Evolutionary conservation across 2,113 vertebrate genomes (phyloP), one percentile per base, ranked within the genome.

Genomic region (Bettongia penicillata): DNA sequence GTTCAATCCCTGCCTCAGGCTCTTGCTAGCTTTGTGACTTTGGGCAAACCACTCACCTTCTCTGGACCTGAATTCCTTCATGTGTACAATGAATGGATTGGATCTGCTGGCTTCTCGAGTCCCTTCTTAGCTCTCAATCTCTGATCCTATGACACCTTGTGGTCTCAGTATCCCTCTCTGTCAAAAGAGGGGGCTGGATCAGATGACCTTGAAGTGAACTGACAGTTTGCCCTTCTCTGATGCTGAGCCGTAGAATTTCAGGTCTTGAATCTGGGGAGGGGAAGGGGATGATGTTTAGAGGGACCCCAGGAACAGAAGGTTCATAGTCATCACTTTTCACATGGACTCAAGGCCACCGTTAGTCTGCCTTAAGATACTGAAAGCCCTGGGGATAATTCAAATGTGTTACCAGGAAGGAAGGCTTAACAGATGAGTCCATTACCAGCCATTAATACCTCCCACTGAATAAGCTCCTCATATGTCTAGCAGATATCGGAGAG

Each of bases 361-460:
- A 84, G n/a, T 84, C n/a, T 84, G 19, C n/a, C n/a, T 84, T 91
- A 93, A 96, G 53, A 7, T 77, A 96, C 96, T 84, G 25, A 95
- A 95, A 97, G 47, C 6, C 37, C 51, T 3, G 26, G 53, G 1
- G 48, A 84, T 52, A 90, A 96, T 89, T 6, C 23, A 93, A 68
- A 91, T 92, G 9, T 95, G 37, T 93, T 94, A 94, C 89, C 47
- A 94, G 89, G 16, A 94, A 96, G 47, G 43, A 94, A 96, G n/a
- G 37, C 7, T 43, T 90, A 77, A 49, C 89, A 5, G 26, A 95
- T 96, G 91, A 96, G 94, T 91, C 95, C 53, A 23, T 25, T 16
- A 51, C 84, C 91, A 93, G 12, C 0, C 37, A 84, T 57, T 93
- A 68, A 90, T 8, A 51, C 55, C 12, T 90, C 95, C n/a, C 93